phyloP scores from a whole-genome alignment of 1,140 invertebrate species.

The Drosophila teissieri region DNA sequence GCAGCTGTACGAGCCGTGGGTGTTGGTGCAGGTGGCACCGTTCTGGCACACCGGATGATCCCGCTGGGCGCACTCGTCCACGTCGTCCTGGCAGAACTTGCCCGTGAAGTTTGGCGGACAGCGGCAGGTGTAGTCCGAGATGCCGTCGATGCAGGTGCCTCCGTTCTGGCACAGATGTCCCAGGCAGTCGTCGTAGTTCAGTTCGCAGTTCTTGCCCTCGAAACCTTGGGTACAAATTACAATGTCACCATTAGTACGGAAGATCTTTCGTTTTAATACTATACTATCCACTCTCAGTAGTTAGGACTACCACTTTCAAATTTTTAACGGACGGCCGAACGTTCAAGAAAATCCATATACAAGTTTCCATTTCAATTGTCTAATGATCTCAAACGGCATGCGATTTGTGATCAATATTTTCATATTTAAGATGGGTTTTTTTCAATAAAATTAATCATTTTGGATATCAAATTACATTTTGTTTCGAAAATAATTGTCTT shows the following conservation, averaged over 20 bases:
- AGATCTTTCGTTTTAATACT: too few relatives aligned
- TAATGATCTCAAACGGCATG: too few relatives aligned
- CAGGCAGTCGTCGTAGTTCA: slow-evolving; percentile 95
- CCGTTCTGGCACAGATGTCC: slow-evolving; percentile 96
- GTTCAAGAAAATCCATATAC: too few relatives aligned
- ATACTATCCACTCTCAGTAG: too few relatives aligned
- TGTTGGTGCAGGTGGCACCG: slow-evolving; percentile 97
- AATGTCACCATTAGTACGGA: too few relatives aligned
- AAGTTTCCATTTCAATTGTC: too few relatives aligned
- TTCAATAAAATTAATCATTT: too few relatives aligned
- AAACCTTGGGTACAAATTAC: slow-evolving; percentile 88
- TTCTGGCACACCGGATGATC: slow-evolving; percentile 94
- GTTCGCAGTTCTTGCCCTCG: slow-evolving; percentile 93
- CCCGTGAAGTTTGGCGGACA: slow-evolving; percentile 95
- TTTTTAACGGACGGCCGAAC: too few relatives aligned
- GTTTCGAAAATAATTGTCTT: neutral
- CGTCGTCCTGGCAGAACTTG: slow-evolving; percentile 91
- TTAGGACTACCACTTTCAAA: too few relatives aligned
- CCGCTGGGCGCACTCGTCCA: slow-evolving; percentile 91
- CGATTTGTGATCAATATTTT: too few relatives aligned
- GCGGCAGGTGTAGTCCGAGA: slow-evolving; percentile 94
- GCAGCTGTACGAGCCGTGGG: slow-evolving; percentile 94
- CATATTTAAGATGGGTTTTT: too few relatives aligned
- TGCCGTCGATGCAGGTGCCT: slow-evolving; percentile 94
- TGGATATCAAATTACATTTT: neutral